Base-by-base conservation (phyloP, 2,797 vertebrate species). In the Coccyzus lansbergi region DNA sequence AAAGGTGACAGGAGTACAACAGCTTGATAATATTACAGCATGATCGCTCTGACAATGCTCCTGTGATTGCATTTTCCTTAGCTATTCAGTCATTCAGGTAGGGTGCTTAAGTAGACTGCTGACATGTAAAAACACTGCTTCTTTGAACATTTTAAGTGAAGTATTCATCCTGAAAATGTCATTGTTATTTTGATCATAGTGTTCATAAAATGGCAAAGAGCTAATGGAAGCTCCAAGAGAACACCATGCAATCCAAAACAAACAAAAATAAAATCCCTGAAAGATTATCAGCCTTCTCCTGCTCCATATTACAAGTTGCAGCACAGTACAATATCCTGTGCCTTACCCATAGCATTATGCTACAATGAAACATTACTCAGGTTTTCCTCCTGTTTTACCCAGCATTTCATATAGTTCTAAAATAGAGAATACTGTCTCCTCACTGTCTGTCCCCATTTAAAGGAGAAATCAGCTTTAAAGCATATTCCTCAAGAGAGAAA, bases 71-170 rank as follows among this genome's bases (percentile, higher is more conserved):
- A 60, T 96, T 97, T 95, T 94, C 86, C 92, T 93, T 94, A 92
- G 80, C 95, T 97, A 95, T 97, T 97, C 96, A 97, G 71, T 87
- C 83, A 63, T 84, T 95, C 91, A 94, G 95, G 93, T 93, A 86
- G 96, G 95, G 93, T 63, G 91, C 96, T 96, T 81, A 79, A 97
- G 89, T 36, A 96, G 94, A 86, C 76, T 81, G 81, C 83, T 92
- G 94, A 93, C 94, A 64, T 49, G 81, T 93, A 76, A 93, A 93
- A 96, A 93, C 58, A n/a, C 72, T n/a, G 62, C 72, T 83, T 28
- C 92, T 95, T 91, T 92, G 88, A 96, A 94, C 95, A 71, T 74
- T 83, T 90, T 76, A 93, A 94, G 88, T 58, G 87, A 95, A 96
- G 92, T 92, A 86, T 90, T 94, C 93, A 94, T 75, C 88, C 81